Evolutionary conservation across 2,113 vertebrate species (phyloP).

Genomic region (Brevimyrus niger): DNA sequence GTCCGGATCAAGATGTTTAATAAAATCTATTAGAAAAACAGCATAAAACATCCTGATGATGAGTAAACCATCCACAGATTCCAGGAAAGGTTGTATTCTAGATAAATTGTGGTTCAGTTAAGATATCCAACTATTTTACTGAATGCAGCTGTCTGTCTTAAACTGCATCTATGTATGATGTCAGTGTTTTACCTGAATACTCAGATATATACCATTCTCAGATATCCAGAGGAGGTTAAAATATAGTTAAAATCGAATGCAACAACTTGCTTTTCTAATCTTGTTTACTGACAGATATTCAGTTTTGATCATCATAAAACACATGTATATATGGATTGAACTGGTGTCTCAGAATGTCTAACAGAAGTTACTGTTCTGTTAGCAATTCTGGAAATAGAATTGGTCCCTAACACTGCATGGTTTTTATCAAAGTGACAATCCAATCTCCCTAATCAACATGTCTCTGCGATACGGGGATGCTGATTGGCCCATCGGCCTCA

Average conservation of each 20-base stretch:
- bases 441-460: not conserved
- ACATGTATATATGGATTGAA: not conserved
- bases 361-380: no score
- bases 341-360: not conserved
- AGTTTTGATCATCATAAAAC: not conserved
- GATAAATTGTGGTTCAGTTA: not conserved
- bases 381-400: no score
- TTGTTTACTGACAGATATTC: slow-evolving; percentile 1
- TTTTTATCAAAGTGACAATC: not conserved
- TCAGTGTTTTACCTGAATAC: not conserved
- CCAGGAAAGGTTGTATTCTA: not conserved
- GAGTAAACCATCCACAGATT: not conserved
- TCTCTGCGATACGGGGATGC: not conserved
- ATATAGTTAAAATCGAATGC: no score
- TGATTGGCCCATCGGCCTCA: not conserved
- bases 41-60: not conserved
- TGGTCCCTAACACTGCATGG: not conserved
- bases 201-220: not conserved
- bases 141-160: not conserved
- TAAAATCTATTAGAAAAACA: not conserved
- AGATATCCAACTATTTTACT: not conserved
- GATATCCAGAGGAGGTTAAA: not conserved
- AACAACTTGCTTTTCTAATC: not conserved
- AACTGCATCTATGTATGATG: not conserved
- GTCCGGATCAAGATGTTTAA: not conserved